These are phyloP conservation scores for Oreotrochilus melanogaster DNA, from an alignment of 2,113 vertebrate species.

Conservation along the genomic window DNA sequence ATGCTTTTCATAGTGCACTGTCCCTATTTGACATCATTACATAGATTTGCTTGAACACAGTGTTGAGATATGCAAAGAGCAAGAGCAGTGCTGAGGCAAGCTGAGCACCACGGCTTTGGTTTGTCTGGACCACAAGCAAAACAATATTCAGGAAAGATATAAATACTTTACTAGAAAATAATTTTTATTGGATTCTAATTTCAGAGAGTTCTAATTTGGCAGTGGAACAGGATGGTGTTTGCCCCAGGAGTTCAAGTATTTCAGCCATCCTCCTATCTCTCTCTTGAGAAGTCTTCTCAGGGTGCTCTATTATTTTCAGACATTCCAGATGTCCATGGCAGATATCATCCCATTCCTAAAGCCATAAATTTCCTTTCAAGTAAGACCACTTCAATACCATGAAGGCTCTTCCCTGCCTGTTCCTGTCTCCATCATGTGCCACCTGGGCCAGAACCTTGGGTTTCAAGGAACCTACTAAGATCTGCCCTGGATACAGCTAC, in stretches of 20 bases:
- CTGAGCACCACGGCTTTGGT: not conserved
- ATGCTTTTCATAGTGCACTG: not conserved
- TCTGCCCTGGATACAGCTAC: not conserved
- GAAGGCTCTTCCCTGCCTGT: not conserved
- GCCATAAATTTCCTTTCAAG: not conserved
- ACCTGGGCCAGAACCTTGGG: not conserved
- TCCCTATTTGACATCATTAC: not conserved
- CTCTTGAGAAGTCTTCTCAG: not conserved
- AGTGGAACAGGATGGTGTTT: not conserved
- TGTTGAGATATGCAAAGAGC: not conserved
- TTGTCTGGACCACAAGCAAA: not conserved
- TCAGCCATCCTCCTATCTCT: not conserved
- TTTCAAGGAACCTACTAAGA: not conserved
- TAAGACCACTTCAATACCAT: not conserved
- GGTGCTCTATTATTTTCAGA: not conserved
- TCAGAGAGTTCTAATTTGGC: not conserved
- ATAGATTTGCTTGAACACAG: not conserved
- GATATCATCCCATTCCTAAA: not conserved
- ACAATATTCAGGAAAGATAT: not conserved
- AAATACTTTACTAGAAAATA: not conserved
- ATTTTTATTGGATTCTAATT: not conserved
- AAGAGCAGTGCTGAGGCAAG: not conserved
- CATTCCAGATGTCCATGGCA: not conserved
- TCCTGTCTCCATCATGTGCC: not conserved
- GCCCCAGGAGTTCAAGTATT: not conserved